Conservation (phyloP, 1,140 invertebrate genomes). For the Artemia franciscana region DNA sequence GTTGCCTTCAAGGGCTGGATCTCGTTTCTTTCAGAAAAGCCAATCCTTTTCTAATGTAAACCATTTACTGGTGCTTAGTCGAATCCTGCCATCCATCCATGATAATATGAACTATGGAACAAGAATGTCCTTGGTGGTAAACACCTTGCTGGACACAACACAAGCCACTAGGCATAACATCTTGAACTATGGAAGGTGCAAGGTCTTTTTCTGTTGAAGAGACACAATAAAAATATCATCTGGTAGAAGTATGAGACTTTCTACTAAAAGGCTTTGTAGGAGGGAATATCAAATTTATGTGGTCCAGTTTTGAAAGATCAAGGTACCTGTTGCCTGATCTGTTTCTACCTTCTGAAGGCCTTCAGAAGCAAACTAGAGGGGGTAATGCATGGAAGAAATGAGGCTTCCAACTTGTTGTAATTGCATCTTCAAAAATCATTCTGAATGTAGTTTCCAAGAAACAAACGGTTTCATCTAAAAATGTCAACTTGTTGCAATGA, state of each 20-base stretch:
- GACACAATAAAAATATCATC: too few species aligned
- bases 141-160: background rate
- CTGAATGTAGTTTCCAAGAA: background rate
- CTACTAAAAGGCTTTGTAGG: background rate
- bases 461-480: background rate
- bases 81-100: background rate
- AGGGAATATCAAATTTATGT: too few species aligned
- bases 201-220: background rate
- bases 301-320: too few species aligned
- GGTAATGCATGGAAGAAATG: background rate
- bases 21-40: background rate
- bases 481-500: background rate
- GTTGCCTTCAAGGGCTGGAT: background rate
- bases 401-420: background rate
- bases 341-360: too few species aligned
- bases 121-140: background rate
- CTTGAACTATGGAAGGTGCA: background rate
- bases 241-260: too few species aligned
- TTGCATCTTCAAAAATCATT: background rate
- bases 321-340: too few species aligned
- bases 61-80: background rate
- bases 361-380: too few species aligned
- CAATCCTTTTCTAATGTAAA: background rate
- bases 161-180: background rate
- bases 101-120: background rate